These are phyloP conservation scores for Bombylius major DNA, from an alignment of 2,888 invertebrate species.

Conservation along the genomic window DNA sequence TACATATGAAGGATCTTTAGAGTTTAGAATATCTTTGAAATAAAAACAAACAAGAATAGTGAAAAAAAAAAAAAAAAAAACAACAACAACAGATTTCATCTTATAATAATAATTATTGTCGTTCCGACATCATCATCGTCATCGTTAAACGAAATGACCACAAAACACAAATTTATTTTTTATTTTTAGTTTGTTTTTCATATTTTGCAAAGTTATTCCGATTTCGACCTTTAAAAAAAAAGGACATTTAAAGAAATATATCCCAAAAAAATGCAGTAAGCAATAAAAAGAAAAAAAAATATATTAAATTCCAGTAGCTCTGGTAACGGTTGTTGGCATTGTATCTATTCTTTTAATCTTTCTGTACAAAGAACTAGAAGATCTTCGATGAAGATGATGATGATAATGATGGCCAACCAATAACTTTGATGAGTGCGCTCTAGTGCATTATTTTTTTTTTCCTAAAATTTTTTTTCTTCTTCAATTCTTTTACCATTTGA, in stretches of 20 bases:
- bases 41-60: too few species aligned
- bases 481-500: too few species aligned
- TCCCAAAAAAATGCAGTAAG: background rate
- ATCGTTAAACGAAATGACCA: background rate
- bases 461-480: too few species aligned
- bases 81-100: too few species aligned
- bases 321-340: background rate
- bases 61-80: too few species aligned
- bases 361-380: background rate
- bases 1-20: too few species aligned
- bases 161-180: background rate
- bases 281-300: background rate
- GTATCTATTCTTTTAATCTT: background rate
- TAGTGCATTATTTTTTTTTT: too few species aligned
- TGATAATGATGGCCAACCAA: too few species aligned
- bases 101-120: background rate
- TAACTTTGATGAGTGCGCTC: too few species aligned
- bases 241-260: background rate
- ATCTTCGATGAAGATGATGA: too few species aligned
- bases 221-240: background rate
- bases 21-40: too few species aligned
- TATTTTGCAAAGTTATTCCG: background rate
- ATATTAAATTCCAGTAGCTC: background rate
- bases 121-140: background rate
- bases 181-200: too few species aligned